Evolutionary conservation across 2,888 invertebrate species (phyloP).

Genomic region (Prenolepis imparis): DNA sequence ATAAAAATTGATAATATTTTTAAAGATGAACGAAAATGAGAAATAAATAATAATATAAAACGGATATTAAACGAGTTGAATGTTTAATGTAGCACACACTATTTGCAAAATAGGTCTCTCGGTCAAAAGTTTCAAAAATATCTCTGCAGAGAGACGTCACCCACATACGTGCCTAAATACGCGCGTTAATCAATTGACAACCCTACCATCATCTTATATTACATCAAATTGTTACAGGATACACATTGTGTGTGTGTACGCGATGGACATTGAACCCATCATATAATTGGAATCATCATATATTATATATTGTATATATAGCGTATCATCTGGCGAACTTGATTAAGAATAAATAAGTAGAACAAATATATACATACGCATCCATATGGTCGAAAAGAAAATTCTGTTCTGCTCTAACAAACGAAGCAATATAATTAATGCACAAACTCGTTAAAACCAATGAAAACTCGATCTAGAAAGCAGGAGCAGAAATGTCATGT

Average conservation of each 20-base stretch:
- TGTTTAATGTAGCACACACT: neutral
- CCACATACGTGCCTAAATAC: neutral
- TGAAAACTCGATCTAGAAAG: neutral
- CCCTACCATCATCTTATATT: neutral
- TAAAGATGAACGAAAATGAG: neutral
- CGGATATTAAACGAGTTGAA: neutral
- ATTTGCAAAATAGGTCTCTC: neutral
- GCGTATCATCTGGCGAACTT: neutral
- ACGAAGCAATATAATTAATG: neutral
- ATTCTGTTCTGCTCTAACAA: neutral
- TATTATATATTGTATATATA: neutral
- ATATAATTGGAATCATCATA: neutral
- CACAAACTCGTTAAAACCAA: neutral
- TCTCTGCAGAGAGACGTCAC: slow-evolving; percentile 10
- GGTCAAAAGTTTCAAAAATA: slow-evolving; percentile 4
- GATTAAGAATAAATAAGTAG: neutral
- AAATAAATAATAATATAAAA: neutral
- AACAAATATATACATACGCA: slow-evolving; percentile 15
- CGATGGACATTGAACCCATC: slow-evolving; percentile 10
- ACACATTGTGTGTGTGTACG: neutral
- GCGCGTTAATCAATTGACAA: neutral
- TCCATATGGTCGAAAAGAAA: slow-evolving; percentile 29
- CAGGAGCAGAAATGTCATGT: neutral
- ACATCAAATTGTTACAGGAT: slow-evolving; percentile 3
- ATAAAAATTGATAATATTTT: slow-evolving; percentile 11